phyloP scores from a whole-genome alignment of 37 sponge, comb jelly and placozoan species.

The Eunapius fragilis region DNA sequence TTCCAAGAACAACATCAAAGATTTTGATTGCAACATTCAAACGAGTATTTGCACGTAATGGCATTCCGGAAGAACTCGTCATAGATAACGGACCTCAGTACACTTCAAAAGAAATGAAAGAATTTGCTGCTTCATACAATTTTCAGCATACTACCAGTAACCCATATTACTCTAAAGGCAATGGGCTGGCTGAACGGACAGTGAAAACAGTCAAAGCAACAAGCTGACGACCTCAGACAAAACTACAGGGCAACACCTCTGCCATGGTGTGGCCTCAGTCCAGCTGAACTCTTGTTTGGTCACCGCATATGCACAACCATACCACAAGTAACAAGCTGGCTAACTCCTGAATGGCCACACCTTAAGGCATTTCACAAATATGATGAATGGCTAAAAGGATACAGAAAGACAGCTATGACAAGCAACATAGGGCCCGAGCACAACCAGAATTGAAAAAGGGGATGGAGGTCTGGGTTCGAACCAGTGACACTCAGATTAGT shows the following conservation, averaged over 20 bases:
- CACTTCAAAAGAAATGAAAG: constrained; percentile 32
- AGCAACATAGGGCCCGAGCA: constrained; percentile 27
- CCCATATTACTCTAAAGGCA: constrained; percentile 54
- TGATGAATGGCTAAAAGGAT: neutral
- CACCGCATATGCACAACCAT: constrained; percentile 37
- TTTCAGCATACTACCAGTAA: constrained; percentile 51
- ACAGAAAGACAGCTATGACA: constrained; percentile 41
- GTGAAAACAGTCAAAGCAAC: constrained; percentile 42
- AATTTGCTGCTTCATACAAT: constrained; percentile 24
- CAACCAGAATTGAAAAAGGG: constrained; percentile 12
- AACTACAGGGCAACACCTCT: constrained; percentile 55
- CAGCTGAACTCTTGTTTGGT: constrained; percentile 58
- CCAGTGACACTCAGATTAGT: neutral
- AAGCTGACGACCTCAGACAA: constrained; percentile 21
- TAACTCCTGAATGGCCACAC: constrained; percentile 55
- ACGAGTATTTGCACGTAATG: constrained; percentile 36
- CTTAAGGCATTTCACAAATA: constrained; percentile 13
- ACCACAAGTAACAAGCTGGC: constrained; percentile 21
- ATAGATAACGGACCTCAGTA: constrained; percentile 69
- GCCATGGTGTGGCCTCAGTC: constrained; percentile 51
- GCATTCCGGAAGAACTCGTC: constrained; percentile 44
- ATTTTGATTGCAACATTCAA: constrained; percentile 23
- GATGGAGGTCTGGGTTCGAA: constrained; percentile 48
- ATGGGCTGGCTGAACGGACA: constrained; percentile 50
- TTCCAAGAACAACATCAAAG: constrained; percentile 46